These are phyloP conservation scores for Alaudala cheleensis DNA, from an alignment of 2,113 vertebrate genomes.

Conservation along the genomic window DNA sequence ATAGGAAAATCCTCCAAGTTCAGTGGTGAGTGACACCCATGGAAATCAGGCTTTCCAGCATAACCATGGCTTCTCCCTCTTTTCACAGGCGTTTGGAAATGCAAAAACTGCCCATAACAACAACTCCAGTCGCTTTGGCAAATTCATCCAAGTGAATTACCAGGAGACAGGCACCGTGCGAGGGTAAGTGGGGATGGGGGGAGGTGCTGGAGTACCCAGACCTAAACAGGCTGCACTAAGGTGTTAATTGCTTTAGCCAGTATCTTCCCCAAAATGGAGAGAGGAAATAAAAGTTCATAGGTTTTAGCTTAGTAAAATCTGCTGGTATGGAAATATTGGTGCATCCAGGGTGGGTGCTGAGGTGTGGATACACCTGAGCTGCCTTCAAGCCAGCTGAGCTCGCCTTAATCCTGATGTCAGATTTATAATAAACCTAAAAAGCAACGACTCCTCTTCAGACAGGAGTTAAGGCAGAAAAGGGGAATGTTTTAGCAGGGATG, in stretches of 20 bases:
- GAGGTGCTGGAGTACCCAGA: neutral
- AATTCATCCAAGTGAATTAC: constrained; percentile 99
- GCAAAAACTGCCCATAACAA: constrained; percentile 99
- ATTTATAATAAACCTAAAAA: neutral
- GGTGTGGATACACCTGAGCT: neutral
- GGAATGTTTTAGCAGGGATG: rapidly evolving
- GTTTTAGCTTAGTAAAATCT: neutral
- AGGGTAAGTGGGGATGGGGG: constrained; percentile 79
- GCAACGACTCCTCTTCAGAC: neutral
- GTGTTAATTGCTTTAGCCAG: neutral
- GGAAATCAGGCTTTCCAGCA: neutral
- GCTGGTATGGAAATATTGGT: neutral
- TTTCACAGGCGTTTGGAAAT: constrained; percentile 94
- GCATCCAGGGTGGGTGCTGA: neutral
- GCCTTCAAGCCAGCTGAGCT: neutral
- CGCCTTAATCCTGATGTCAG: neutral
- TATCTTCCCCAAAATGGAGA: neutral
- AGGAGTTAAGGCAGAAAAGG: neutral
- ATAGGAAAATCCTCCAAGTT: neutral
- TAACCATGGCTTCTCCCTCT: constrained; percentile 29
- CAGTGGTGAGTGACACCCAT: neutral
- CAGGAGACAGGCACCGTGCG: constrained; percentile 97
- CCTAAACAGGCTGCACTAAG: neutral
- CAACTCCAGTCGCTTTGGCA: constrained; percentile 98
- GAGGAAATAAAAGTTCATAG: neutral